Base-by-base conservation (phyloP, 1,140 invertebrate species). In the Leptopilina clavipes region DNA sequence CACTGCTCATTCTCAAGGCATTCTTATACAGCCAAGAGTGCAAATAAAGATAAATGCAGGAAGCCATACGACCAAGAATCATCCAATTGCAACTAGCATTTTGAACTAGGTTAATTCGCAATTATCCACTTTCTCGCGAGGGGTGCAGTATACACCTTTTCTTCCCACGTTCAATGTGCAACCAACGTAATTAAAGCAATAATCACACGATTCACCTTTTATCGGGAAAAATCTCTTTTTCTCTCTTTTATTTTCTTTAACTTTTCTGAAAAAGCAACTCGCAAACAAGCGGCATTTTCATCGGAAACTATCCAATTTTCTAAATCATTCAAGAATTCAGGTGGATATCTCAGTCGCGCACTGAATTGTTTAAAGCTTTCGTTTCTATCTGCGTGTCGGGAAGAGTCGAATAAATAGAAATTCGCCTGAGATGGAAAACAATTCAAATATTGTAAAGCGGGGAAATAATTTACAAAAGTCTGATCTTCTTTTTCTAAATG, bases 51-150 rank as follows among this genome's bases (percentile, higher is more conserved):
- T 54, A 73, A 79, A 81, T 81, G 72, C 73, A 71, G 40, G 52
- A 45, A 31, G 40, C 40, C 17, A 56, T 17, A 74, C 74, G 71
- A 72, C 74, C 43, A 72, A 72, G 25, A 72, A 22, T 79, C 44
- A 37, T 44, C 59, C 74, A 71, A 76, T 79, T 71, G 71, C 72
- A 70, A 71, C 54, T 77, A 59, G n/a, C n/a, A n/a, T n/a, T 19
- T 19, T 40, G 71, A 81, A 81, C 72, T 83, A 70, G 79, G 81
- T 83, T 84, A 84, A 85, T 85, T 84, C 76, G 59, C 76, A 81
- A 85, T 84, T 85, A 85, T 83, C 73, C 76, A 82, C 78, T 80
- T 80, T 40, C 76, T 79, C 76, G 59, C 9, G 37, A 40, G 37
- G 0, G 65, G 43, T 71, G 56, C 72, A 75, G 75, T 83, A 76